Base-by-base conservation (phyloP, 2,797 vertebrate genomes). In the Mormyrops boulengeri region DNA sequence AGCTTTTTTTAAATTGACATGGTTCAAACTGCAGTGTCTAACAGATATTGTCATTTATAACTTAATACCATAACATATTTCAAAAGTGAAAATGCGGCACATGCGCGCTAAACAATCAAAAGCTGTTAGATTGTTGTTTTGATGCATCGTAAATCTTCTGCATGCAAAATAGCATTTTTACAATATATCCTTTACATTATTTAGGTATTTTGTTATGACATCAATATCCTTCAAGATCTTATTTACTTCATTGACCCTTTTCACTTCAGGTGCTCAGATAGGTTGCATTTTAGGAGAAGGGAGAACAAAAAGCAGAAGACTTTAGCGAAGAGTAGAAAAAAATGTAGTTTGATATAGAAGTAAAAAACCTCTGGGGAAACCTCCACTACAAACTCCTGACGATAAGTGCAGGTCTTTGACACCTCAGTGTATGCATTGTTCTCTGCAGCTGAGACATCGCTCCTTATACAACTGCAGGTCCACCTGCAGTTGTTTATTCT, bases 21-120 rank as follows among this genome's bases (percentile, higher is more conserved):
- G 92, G 91, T 92, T 91, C 89, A 90, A 92, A 69, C 1, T 93
- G 92, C 92, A 92, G 93, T 91, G 91, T 90, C 84, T 91, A 91
- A 92, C 92, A 94, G 93, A 91, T 91, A 89, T 90, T 94, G 93
- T 93, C 93, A 94, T 94, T 92, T 91, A 90, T 88, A 88, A 92
- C 91, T 92, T 87, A 73, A 73, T 73, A 38, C 34, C 30, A 30
- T 89, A 89, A 92, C 90, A 91, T 91, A 90, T 92, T 93, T 93
- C 91, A 93, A 90, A 92, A 92, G 86, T 93, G 91, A 47, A 93
- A 93, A 94, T 93, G 84, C 92, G 89, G 89, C 91, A 92, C 90
- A 92, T 84, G 92, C 82, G 66, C 11, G 53, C 87, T 55, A 82
- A 89, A 89, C 80, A 89, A 89, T 55, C 19, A 90, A 80, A 66